Base-by-base conservation (phyloP, 2,797 vertebrate genomes). In the Aselliscus stoliczkanus region DNA sequence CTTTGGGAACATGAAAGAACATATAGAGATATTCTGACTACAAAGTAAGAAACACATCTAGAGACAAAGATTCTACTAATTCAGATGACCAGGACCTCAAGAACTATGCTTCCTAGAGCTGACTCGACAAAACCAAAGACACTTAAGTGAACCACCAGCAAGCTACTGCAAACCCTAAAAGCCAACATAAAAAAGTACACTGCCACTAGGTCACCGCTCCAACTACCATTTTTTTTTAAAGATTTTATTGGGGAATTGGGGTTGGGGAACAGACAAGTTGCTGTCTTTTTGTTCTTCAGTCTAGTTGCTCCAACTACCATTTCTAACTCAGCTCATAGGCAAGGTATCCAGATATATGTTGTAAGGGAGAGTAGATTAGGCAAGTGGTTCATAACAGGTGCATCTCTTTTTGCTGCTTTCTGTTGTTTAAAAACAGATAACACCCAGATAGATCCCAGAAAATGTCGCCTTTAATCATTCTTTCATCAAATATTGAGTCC, bases 401-500 rank as follows among this genome's bases (percentile, higher is more conserved):
- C 29, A 10, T 70, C 39, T 92, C 27, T 77, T 52, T 67, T 62
- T 62, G 25, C 20, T 79, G 31, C 15, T 27, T 37, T 93, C 42
- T 81, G 12, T 77, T 88, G 52, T 94, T 88, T 70, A 88, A 82
- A 82, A 92, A 72, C 23, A 80, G 15, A 54, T 76, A 88, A 39
- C 31, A 81, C 47, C 25, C 50, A 76, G 29, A 75, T 65, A 76
- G 42, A 87, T 70, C 34, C 21, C 47, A 84, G 52, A 88, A 88
- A 65, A 88, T n/a, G 79, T 37, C 56, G 25, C 39, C 21, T 95
- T 93, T 50, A 72, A 65, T 86, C 42, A 17, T 92, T 76, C 29
- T 80, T 90, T 87, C 72, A 95, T 69, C 29, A 75, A 88, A 64
- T 90, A 88, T 84, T 94, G 52, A 90, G n/a, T 65, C 18, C 65